These are phyloP conservation scores for Drosophila grimshawi DNA, from an alignment of 1,140 invertebrate genomes.

Conservation along the genomic window DNA sequence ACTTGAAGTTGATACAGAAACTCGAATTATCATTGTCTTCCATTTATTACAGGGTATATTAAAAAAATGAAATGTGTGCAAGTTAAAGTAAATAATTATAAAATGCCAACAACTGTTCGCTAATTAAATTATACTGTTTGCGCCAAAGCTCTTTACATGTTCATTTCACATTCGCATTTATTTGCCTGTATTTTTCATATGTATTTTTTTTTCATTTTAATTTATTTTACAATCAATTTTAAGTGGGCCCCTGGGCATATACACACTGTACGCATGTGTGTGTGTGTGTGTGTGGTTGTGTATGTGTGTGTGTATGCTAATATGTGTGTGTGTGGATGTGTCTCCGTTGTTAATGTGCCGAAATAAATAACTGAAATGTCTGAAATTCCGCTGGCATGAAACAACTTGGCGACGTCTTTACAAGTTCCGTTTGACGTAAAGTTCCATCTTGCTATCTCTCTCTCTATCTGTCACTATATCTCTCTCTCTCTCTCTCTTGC, in stretches of 20 bases:
- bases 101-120: slow-evolving; percentile 62
- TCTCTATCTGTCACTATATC: background rate
- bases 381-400: slow-evolving; percentile 68
- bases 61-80: background rate
- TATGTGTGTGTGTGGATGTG: slow-evolving; percentile 12
- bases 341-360: slow-evolving; percentile 70
- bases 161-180: slow-evolving; percentile 48
- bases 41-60: slow-evolving; percentile 19
- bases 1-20: too few relatives aligned
- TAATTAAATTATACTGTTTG: slow-evolving; percentile 84
- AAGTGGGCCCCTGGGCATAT: slow-evolving; percentile 48
- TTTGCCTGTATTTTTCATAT: slow-evolving; percentile 18
- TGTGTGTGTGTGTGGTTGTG: slow-evolving; percentile 22
- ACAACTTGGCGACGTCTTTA: slow-evolving; percentile 56
- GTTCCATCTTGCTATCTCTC: slow-evolving; percentile 29
- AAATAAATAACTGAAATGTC: slow-evolving; percentile 78
- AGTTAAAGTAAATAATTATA: slow-evolving; percentile 72
- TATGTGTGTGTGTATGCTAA: too few relatives aligned
- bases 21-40: background rate
- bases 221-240: slow-evolving; percentile 79
- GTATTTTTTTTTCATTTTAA: slow-evolving; percentile 53
- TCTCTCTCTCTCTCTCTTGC: slow-evolving; percentile 1
- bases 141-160: slow-evolving; percentile 44
- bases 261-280: slow-evolving; percentile 11
- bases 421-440: slow-evolving; percentile 65